phyloP scores from a whole-genome alignment of 64 coral and sea anemone species.

The Pocillopora verrucosa region DNA sequence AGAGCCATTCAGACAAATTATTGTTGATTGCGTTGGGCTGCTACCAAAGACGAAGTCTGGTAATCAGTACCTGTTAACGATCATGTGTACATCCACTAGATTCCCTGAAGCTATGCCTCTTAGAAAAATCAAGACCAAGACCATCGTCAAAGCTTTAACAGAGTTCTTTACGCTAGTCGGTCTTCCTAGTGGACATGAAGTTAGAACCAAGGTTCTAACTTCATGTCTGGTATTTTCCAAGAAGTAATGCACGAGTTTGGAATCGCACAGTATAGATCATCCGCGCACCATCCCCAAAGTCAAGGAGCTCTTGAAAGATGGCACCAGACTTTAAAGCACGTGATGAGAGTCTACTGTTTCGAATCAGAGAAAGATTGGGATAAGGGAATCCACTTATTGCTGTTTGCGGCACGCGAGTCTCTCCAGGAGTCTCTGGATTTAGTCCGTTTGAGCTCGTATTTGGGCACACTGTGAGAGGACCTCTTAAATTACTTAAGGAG shows the following conservation, averaged over 20 bases:
- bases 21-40: constrained; percentile 58
- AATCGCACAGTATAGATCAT: constrained; percentile 45
- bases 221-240: constrained; percentile 56
- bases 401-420: constrained; percentile 22
- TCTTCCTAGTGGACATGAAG: constrained; percentile 50
- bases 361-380: background rate
- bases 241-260: constrained; percentile 59
- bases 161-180: constrained; percentile 52
- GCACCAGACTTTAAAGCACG: constrained; percentile 40
- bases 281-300: constrained; percentile 27
- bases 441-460: constrained; percentile 35
- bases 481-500: constrained; percentile 48
- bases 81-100: constrained; percentile 69
- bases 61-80: constrained; percentile 46
- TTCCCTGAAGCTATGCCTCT: constrained; percentile 76
- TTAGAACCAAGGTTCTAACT: constrained; percentile 55
- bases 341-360: constrained; percentile 2
- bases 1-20: constrained; percentile 46
- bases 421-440: constrained; percentile 19
- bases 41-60: constrained; percentile 19
- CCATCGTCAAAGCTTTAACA: constrained; percentile 54
- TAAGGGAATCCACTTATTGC: constrained; percentile 10
- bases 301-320: constrained; percentile 51
- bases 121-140: constrained; percentile 56
- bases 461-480: background rate